A percentile compares a stretch with the other conserved stretches of the same genome.
Evolutionary conservation across 2,888 invertebrate species (phyloP).

Genomic region (Muschampia plurimacula): DNA sequence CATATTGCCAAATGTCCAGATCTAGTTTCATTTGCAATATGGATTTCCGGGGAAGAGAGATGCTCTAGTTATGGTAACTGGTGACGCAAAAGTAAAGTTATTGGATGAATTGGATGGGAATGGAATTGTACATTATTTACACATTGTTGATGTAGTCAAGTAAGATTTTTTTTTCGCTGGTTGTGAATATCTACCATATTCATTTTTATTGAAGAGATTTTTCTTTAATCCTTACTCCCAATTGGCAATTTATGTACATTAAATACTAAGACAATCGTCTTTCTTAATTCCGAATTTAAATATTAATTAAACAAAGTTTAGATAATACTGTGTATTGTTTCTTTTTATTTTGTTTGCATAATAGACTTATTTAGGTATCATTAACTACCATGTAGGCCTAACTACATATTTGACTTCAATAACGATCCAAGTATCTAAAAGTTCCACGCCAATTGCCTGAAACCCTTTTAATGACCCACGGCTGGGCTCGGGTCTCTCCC

Average conservation of each 20-base stretch:
- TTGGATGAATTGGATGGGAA: conserved; percentile 46
- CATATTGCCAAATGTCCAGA: background rate
- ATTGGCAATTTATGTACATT: background rate
- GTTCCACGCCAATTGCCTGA: background rate
- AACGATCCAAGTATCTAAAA: background rate
- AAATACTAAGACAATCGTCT: no score
- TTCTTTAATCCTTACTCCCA: background rate
- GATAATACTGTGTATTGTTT: no score
- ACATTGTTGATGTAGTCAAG: conserved; percentile 51
- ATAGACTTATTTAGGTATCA: no score
- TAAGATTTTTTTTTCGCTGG: conserved; percentile 43
- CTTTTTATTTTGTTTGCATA: no score
- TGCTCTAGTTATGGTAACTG: conserved; percentile 53
- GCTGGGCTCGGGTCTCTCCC: no score
- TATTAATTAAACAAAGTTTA: no score
- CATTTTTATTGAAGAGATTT: background rate
- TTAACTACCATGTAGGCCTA: no score
- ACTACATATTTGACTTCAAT: no score
- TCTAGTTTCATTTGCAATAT: conserved; percentile 47
- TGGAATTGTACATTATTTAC: conserved; percentile 49
- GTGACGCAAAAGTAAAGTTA: conserved; percentile 45
- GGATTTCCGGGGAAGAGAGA: conserved; percentile 50
- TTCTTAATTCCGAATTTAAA: no score
- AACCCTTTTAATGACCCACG: no score
- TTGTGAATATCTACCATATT: background rate